A percentile compares a stretch with the other conserved stretches of the same genome.
phyloP scores from a whole-genome alignment of 1,140 invertebrate species.

The Leptinotarsa defecta region DNA sequence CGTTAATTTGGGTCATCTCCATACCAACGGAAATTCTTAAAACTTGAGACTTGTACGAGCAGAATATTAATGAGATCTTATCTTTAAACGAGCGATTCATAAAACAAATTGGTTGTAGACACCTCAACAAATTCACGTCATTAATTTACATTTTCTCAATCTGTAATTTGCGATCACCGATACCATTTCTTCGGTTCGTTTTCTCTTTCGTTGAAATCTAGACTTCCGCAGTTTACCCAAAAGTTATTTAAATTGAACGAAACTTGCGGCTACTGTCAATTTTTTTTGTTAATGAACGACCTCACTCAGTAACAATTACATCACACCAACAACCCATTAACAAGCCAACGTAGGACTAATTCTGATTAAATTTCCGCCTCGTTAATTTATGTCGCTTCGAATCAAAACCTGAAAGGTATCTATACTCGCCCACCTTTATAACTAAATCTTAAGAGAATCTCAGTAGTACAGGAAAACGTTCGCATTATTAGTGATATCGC shows the following conservation, averaged over 20 bases:
- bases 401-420: background rate
- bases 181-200: background rate
- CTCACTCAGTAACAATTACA: conserved; percentile 3
- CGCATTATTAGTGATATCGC: too few species aligned
- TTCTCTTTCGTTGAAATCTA: background rate
- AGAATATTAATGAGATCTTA: too few species aligned
- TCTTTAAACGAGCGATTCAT: too few species aligned
- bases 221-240: background rate
- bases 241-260: background rate
- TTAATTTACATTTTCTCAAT: background rate
- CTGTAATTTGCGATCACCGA: background rate
- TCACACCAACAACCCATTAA: conserved; percentile 6
- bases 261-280: background rate
- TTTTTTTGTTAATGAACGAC: background rate
- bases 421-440: conserved; percentile 1
- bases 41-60: too few species aligned
- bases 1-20: too few species aligned
- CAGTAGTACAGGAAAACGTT: background rate
- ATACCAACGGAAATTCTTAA: too few species aligned
- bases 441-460: background rate
- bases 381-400: conserved; percentile 8
- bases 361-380: conserved; percentile 6
- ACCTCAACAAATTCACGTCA: background rate
- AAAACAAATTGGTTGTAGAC: background rate
- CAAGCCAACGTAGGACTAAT: conserved; percentile 5